Base-by-base conservation (phyloP, 2,888 invertebrate species). In the Therioaphis trifolii region DNA sequence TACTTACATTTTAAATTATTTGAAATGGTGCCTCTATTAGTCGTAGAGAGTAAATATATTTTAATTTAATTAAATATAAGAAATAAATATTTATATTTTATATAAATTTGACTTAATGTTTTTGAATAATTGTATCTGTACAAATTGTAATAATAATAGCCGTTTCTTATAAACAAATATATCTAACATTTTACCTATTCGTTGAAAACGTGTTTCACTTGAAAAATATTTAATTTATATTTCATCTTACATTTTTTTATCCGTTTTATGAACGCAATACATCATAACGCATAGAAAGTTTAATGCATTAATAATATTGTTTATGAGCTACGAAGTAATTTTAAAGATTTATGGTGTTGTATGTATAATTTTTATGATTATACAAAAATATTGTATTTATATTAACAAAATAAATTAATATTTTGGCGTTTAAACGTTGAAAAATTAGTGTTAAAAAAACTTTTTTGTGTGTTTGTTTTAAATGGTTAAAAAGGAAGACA, bases 321-420 rank as follows among this genome's bases (percentile, higher is more conserved):
- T 76, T 76, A 76, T 43, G 75, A 61, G 27, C 27, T 27, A 43
- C 43, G 7, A 49, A 77, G 63, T 77, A 77, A 49, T 77, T 77
- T 49, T 29, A 63, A 77, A 77, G 76, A 77, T 77, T 77, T 63
- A 77, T 63, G 29, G 27, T 11, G 15, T 4, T 18, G 15, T 66
- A 49, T 21, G n/a, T 35, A 35, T 72, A n/a, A 52, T 15, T 21
- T 61, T 29, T 66, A 4, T 66, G 63, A 29, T 66, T 76, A 4
- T 49, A 66, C 18, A 63, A 76, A 76, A 76, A 29, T 76, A 77
- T 77, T 49, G 46, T 77, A 63, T 63, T 63, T 76, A 63, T 63
- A 63, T 63, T 77, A 77, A 63, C 49, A 21, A 63, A 63, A 77
- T 77, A 77, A 77, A 77, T 77, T 77, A 77, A 66, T 49, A 63